Conservation (phyloP, 2,797 vertebrate species). For the Vespertilio murinus region DNA sequence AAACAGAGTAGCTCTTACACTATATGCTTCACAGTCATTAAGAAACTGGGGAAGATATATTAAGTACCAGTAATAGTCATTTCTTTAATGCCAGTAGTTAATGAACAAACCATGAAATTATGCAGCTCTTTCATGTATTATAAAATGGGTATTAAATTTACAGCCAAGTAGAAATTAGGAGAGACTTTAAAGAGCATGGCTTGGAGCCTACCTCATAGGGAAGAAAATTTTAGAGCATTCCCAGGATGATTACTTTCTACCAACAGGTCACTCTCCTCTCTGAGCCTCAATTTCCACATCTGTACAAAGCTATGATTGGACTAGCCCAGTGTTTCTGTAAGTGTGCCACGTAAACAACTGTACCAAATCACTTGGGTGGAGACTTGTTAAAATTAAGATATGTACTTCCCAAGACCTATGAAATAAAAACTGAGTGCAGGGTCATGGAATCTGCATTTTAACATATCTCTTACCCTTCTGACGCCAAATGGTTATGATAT, state of each 20-base stretch:
- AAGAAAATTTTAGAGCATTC: constrained; percentile 15
- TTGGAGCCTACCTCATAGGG: constrained; percentile 28
- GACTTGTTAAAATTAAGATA: neutral
- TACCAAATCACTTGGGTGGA: neutral
- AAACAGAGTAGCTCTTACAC: neutral
- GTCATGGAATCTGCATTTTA: neutral
- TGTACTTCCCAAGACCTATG: neutral
- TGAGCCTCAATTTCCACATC: constrained; percentile 22
- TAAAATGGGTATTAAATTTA: constrained; percentile 68
- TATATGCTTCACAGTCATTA: constrained; percentile 48
- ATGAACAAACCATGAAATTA: constrained; percentile 70
- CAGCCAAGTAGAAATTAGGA: constrained; percentile 63
- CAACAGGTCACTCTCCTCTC: neutral
- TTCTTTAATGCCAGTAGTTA: constrained; percentile 42
- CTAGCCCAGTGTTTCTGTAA: constrained; percentile 2
- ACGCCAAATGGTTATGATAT: neutral
- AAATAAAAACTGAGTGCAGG: neutral
- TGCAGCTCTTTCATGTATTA: constrained; percentile 60
- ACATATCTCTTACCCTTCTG: neutral
- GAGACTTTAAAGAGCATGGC: constrained; percentile 47
- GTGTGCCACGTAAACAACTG: neutral
- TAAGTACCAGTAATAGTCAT: constrained; percentile 55
- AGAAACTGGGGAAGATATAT: constrained; percentile 59
- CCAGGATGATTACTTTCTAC: neutral
- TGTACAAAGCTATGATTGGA: neutral